Base-by-base conservation (phyloP, 2,797 vertebrate genomes). In the Cryptoblepharus egeriae region DNA sequence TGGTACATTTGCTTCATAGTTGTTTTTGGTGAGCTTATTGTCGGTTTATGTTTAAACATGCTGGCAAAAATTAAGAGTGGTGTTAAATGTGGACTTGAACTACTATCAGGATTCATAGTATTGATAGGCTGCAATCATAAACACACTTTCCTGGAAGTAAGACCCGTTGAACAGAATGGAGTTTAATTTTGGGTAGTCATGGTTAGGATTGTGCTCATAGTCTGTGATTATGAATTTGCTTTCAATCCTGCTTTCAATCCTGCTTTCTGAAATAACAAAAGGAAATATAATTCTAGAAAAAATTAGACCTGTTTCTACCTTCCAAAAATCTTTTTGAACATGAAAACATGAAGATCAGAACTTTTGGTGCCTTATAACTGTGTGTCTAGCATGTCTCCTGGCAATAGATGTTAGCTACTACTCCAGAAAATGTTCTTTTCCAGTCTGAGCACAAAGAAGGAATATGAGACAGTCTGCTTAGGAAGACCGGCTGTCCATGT, bases 1-100 rank as follows among this genome's bases (percentile, higher is more conserved):
- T 5, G 1, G 22, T 9, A 1, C 22, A 20, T 5, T 77, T 9
- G 2, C 0, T 1, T 16, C 30, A 16, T 2, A 0, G 6, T 12
- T 67, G n/a, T 30, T 68, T 16, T n/a, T 20, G 22, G 39, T 55
- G 49, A 52, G 49, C 49, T 52, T 15, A 52, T 52, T 16, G 13
- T 52, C 49, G 24, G 22, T 5, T 24, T 5, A 58, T 58, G 57
- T 58, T 22, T 58, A 58, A 24, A 58, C 22, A 22, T 24, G 5
- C 24, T 12, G 12, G 22, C 20, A 24, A 58, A 58, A 58, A 58
- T 58, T 24, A 20, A 57, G 22, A 22, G 16, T 4, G 20, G 55
- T 57, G 55, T 20, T 11, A 22, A 57, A 57, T 20, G 16, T 22
- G 20, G 55, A 57, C 55, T 4, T 20, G 55, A 57, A 57, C 55